Conservation (phyloP, 1,140 invertebrate species). For the Drosophila auraria region DNA sequence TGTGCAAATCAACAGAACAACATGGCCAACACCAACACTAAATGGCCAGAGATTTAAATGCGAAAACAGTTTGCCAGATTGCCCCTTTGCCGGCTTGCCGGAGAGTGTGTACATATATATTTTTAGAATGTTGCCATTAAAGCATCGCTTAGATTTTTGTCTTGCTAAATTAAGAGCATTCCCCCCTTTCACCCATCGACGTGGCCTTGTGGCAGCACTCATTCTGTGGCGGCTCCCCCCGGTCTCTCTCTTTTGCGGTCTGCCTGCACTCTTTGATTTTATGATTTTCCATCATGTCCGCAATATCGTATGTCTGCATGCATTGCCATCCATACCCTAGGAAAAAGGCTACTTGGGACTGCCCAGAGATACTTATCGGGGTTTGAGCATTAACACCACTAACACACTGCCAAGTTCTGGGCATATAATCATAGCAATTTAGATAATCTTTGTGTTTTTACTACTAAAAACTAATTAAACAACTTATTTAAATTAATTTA, state of each 20-base stretch:
- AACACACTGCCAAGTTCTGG: not conserved
- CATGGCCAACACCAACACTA: constrained; percentile 30
- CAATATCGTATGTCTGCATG: constrained; percentile 23
- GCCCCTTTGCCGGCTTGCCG: not conserved
- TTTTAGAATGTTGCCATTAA: constrained; percentile 42
- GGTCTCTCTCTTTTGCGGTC: constrained; percentile 13
- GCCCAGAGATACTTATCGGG: not conserved
- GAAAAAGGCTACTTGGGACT: not conserved
- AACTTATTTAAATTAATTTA: not conserved
- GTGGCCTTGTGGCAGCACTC: constrained; percentile 8
- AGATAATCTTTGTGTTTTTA: constrained; percentile 1
- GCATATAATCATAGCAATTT: constrained; percentile 5
- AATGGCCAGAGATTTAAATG: constrained; percentile 33
- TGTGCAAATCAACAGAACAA: constrained; percentile 66
- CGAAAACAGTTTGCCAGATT: constrained; percentile 15
- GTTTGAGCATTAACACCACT: not conserved
- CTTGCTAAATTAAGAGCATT: not conserved
- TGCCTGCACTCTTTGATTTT: constrained; percentile 50
- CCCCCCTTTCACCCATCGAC: constrained; percentile 26
- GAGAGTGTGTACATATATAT: constrained; percentile 18
- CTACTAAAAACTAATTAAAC: too few relatives aligned
- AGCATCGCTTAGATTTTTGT: constrained; percentile 34
- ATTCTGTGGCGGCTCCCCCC: not conserved
- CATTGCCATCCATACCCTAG: constrained; percentile 23
- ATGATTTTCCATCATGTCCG: constrained; percentile 45